Base-by-base conservation (phyloP, 2,888 invertebrate species). In the Tachina fera region DNA sequence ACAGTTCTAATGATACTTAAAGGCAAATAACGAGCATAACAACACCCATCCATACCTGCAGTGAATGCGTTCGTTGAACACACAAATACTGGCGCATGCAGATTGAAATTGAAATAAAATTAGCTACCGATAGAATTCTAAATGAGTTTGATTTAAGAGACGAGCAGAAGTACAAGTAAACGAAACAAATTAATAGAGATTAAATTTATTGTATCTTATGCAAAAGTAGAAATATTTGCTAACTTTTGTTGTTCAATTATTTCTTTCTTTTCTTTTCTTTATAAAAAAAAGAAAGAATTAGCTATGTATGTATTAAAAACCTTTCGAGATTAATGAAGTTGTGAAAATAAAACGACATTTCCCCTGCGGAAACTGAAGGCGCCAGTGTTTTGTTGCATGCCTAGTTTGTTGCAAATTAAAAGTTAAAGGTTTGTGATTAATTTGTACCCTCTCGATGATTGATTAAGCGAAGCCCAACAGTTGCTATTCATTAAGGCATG, bases 1-100 rank as follows among this genome's bases (percentile, higher is more conserved):
- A 83, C 16, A 65, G 72, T 86, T 86, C 86, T 86, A 86, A 86
- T 83, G 78, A 86, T 83, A 72, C 67, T 74, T 80, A 65, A 80
- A 80, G 58, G 72, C 43, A 80, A 67, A 65, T 72, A 80, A 80
- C 79, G 41, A 77, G 61, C 56, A 49, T 51, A 67, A 61, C 51
- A 61, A 68, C 65, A 71, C 51, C 60, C 67, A 74, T 49, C 49
- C 58, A 19, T 10, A 45, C n/a, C 9, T 22, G 13, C 3, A 41
- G 31, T 31, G 31, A 31, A 31, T 31, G 31, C 31, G 0, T 31
- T 31, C 31, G 0, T 31, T 31, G 31, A 31, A 31, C 31, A 31
- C 39, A n/a, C 61, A 68, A 39, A 51, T 51, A 51, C 4, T 9
- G 53, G 13, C 53, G n/a, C 56, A 65, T 16, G 10, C 19, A 61